Base-by-base conservation (phyloP, 2,113 vertebrate species). In the Chloropsis hardwickii region DNA sequence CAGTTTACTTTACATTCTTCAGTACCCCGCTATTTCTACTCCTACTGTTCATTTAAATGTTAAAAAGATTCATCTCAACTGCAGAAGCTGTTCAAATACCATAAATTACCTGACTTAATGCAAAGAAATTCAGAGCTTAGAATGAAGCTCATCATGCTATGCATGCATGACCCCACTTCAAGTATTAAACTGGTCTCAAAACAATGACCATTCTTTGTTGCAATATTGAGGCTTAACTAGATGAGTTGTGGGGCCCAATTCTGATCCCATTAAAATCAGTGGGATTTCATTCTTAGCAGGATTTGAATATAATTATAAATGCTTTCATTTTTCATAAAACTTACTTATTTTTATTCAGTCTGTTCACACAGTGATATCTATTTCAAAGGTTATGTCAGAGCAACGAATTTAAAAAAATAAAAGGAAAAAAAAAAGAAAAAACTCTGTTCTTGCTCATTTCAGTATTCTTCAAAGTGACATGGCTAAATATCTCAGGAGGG, bases 301-400 rank as follows among this genome's bases (percentile, higher is more conserved):
- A 94, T 97, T 97, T 96, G 65, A 95, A 95, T 94, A 71, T 81
- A 95, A 93, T 96, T 96, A 93, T 81, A 42, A 92, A 53, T 76
- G 58, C 86, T 95, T 96, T 92, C 69, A 51, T 89, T 95, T 96
- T 93, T 80, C 33, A 53, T 53, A 92, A 95, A 89, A 66, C 66
- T 91, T 82, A 40, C 11, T 50, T 86, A 48, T 31, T 57, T 96
- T 94, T 39, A 56, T 88, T 97, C 86, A 64, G 17, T 87, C 48
- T 11, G 10, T 77, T 95, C 62, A 71, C 70, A 88, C 60, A 8
- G 19, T 17, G 86, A 17, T 50, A 88, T 64, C 79, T 89, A 51
- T 88, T 96, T 78, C 54, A 92, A 88, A 88, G 53, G 72, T 82
- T 92, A 82, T 86, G 76, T 85, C 74, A 89, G 71, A 84, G n/a